Base-by-base conservation (phyloP, 2,888 invertebrate genomes). In the Hypomecis atomaria region DNA sequence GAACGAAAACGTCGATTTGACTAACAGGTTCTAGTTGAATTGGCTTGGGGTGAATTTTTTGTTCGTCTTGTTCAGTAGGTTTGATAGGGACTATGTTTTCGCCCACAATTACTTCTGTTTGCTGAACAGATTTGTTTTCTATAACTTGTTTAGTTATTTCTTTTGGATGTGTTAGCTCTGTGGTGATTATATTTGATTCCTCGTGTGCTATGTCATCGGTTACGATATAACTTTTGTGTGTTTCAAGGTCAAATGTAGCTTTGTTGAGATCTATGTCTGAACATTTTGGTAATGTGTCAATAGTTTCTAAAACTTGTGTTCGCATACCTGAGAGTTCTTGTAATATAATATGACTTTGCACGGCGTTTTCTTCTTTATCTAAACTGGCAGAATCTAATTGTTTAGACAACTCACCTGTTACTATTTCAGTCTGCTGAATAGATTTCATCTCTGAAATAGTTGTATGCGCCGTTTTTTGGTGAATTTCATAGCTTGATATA, bases 121-220 rank as follows among this genome's bases (percentile, higher is more conserved):
- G 84, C 73, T 87, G 79, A 63, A 89, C 61, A 0, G 88, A 75
- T 71, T 78, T 85, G 9, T 80, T 74, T 75, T 84, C 84, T 58
- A 83, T 62, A 34, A 89, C n/a, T 37, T 84, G 73, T 67, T 92
- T 76, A 11, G 79, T 82, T 0, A 93, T 89, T 50, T 80, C 82
- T 78, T 92, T 92, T 49, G 78, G 74, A 54, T 81, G 77, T n/a
- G 90, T 88, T 69, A 82, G 83, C 36, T 84, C 72, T 6, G 83
- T 78, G 60, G 71, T 71, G 36, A 94, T 88, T 61, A 84, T 69
- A 50, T 85, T 85, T 73, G 93, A 87, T 66, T 85, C 85, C 73
- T 94, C 94, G 4, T 91, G 90, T 36, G 78, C 59, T 13, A 84
- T 48, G 61, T 84, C 82, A 79, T 90, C 86, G 23, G 75, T 74